Percentiles rank a stretch among this genome's conserved stretches.
Conservation (phyloP, 2,888 invertebrate species). For the Lithophane leautieri region DNA sequence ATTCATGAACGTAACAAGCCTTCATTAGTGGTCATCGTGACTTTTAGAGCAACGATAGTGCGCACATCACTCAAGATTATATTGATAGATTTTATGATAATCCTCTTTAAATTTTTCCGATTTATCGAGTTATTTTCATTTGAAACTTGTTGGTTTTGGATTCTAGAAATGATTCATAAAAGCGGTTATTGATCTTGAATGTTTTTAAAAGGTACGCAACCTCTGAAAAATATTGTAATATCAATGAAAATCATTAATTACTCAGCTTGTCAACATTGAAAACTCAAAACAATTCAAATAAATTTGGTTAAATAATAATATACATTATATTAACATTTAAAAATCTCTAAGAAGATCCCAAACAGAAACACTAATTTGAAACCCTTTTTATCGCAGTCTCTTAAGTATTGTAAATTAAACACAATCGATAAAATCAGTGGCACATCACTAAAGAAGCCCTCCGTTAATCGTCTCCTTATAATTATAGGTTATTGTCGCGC, state of each 20-base stretch:
- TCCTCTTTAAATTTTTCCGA: background rate
- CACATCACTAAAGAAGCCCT: constrained; percentile 72
- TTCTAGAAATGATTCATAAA: background rate
- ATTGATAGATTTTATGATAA: constrained; percentile 35
- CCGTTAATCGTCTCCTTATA: constrained; percentile 79
- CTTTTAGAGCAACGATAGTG: constrained; percentile 5
- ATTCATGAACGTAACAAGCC: constrained; percentile 21
- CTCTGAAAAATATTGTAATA: background rate
- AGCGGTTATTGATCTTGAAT: background rate
- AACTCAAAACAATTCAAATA: background rate
- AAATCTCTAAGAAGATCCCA: background rate
- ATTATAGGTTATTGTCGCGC: constrained; percentile 82
- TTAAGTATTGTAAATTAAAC: background rate
- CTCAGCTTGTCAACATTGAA: background rate
- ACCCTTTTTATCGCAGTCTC: no score
- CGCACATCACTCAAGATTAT: background rate
- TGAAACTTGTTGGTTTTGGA: background rate
- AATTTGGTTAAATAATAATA: background rate
- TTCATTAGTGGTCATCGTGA: constrained; percentile 2
- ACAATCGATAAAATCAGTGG: constrained; percentile 46
- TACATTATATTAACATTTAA: background rate
- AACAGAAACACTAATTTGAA: background rate
- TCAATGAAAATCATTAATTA: background rate
- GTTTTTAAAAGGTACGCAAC: background rate
- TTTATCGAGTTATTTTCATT: background rate